These are phyloP conservation scores for Tursiops truncatus DNA, from an alignment of 2,113 vertebrate species.

Conservation along the genomic window DNA sequence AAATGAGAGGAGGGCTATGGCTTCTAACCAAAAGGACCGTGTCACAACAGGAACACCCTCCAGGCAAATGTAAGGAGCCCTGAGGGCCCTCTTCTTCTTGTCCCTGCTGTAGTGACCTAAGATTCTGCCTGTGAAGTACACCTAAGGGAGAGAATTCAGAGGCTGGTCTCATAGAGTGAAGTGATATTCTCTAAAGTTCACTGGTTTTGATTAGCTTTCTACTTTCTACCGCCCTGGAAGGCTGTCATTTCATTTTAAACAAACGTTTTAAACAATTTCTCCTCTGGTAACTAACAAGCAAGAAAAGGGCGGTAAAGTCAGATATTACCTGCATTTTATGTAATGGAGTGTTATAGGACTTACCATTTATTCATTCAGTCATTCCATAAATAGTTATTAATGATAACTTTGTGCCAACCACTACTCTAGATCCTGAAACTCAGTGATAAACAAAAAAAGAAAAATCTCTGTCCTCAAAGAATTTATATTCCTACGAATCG, in stretches of 20 bases:
- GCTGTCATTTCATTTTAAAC: not conserved
- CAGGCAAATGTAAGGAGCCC: not conserved
- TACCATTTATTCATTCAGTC: not conserved
- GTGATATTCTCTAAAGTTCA: not conserved
- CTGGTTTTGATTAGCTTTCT: constrained; percentile 9
- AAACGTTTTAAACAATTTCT: not conserved
- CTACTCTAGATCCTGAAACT: not conserved
- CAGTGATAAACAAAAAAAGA: not conserved
- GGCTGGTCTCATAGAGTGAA: not conserved
- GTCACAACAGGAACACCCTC: not conserved
- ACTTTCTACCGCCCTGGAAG: not conserved
- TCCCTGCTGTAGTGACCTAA: not conserved
- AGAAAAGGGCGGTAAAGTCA: not conserved
- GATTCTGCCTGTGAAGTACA: not conserved
- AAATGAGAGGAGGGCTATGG: not conserved
- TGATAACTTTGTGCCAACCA: not conserved
- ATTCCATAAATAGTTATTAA: not conserved
- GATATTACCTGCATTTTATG: not conserved
- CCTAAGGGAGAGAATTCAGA: not conserved
- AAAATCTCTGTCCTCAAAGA: not conserved
- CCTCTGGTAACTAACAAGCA: not conserved
- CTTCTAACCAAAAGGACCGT: not conserved
- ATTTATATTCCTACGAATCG: not conserved
- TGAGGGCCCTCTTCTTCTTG: not conserved
- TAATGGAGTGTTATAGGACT: not conserved